Evolutionary conservation across 2,888 invertebrate species (phyloP).

Genomic region (Sinohyriopsis cumingii): DNA sequence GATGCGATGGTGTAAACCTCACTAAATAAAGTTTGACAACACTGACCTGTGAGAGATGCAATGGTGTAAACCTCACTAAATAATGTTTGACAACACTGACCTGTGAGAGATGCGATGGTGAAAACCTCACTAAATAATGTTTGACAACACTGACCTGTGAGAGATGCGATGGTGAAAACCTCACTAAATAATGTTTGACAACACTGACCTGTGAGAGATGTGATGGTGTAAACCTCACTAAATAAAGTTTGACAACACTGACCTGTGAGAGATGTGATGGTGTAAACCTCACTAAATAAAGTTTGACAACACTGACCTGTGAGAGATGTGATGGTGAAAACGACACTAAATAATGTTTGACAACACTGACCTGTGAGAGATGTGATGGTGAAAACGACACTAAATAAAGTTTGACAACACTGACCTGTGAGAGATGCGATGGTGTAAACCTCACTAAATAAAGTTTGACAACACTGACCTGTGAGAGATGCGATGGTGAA

Average conservation of each 20-base stretch:
- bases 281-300: conserved; percentile 30
- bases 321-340: conserved; percentile 24
- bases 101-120: conserved; percentile 38
- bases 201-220: conserved; percentile 48
- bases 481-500: conserved; percentile 37
- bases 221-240: conserved; percentile 28
- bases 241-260: conserved; percentile 15
- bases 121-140: conserved; percentile 33
- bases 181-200: conserved; percentile 28
- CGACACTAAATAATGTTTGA: conserved; percentile 28
- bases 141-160: conserved; percentile 45
- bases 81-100: conserved; percentile 35
- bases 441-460: conserved; percentile 29
- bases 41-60: conserved; percentile 48
- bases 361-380: conserved; percentile 47
- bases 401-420: conserved; percentile 15
- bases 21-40: conserved; percentile 16
- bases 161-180: conserved; percentile 17
- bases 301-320: conserved; percentile 44
- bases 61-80: conserved; percentile 28
- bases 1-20: conserved; percentile 25
- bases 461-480: conserved; percentile 35
- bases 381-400: conserved; percentile 25
- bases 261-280: conserved; percentile 46
- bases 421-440: conserved; percentile 47